A percentile compares a stretch with the other conserved stretches of the same genome.
These are phyloP conservation scores for Murina feae DNA, from an alignment of 2,113 vertebrate species.

Conservation along the genomic window DNA sequence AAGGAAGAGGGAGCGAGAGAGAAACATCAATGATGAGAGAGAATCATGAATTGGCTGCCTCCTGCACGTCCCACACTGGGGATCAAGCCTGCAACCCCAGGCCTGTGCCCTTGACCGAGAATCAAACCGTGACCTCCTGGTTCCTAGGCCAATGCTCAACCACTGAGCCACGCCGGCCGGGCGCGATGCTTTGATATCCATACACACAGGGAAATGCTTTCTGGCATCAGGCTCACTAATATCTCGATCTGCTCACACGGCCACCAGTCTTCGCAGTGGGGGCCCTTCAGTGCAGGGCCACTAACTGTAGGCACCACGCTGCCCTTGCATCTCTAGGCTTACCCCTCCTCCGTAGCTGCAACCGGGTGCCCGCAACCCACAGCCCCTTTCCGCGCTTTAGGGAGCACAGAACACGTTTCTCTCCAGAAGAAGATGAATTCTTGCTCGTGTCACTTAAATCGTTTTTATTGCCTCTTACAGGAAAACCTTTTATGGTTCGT, in stretches of 20 bases:
- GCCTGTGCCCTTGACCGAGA: too few relatives aligned
- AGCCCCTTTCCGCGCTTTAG: neutral
- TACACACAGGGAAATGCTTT: neutral
- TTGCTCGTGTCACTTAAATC: neutral
- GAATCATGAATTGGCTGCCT: too few relatives aligned
- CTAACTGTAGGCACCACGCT: neutral
- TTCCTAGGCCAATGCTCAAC: too few relatives aligned
- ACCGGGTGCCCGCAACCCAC: neutral
- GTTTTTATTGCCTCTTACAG: neutral
- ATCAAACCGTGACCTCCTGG: too few relatives aligned
- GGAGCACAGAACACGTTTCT: neutral
- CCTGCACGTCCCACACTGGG: too few relatives aligned
- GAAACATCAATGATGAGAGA: too few relatives aligned
- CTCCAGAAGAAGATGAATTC: neutral
- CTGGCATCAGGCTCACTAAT: neutral
- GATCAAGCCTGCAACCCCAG: too few relatives aligned
- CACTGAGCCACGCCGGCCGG: too few relatives aligned
- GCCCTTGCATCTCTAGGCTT: neutral
- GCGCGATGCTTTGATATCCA: neutral
- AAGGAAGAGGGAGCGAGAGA: too few relatives aligned
- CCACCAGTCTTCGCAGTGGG: neutral
- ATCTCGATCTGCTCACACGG: neutral
- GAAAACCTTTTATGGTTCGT: neutral
- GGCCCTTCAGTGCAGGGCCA: too few relatives aligned
- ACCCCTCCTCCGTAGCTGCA: neutral